Base-by-base conservation (phyloP, 2,888 invertebrate species). In the Coelinius sp. region DNA sequence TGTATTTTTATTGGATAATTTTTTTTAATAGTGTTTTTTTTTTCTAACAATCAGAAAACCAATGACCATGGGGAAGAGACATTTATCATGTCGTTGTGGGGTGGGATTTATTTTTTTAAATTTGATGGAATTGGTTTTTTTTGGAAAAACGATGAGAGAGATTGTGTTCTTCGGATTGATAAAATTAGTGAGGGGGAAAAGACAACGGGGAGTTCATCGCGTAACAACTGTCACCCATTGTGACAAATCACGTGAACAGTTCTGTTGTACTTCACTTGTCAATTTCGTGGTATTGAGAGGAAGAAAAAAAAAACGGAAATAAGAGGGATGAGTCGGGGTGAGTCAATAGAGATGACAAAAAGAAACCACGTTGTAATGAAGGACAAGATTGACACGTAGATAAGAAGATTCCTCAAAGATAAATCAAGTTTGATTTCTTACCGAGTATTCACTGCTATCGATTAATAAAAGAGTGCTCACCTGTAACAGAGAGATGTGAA, bases 401-500 rank as follows among this genome's bases (percentile, higher is more conserved):
- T 38, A 35, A 62, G 12, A 20, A 62, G 35, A 62, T 62, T 62
- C 14, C 53, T 25, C 1, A 14, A 27, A 62, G 24, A 10, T 12
- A 7, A 53, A 8, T 6, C 12, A 12, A 53, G 8, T 59, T 10
- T 20, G 0, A 35, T 22, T 63, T 38, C 62, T 22, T n/a, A 63
- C 62, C 62, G 8, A 12, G 17, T 6, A 14, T 12, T 22, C 6
- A 4, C 35, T 22, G 20, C 12, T n/a, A 20, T 38, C 12, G 17
- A 41, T 22, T 20, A 63, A 22, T 63, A 4, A n/a, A n/a, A 27
- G n/a, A 2, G n/a, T 49, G 2, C 69, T 69, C 24, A 69, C 69
- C 69, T 69, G 69, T 24, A 69, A 69, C 69, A 69, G 22, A 62
- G 46, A 63, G 24, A 63, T 12, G 7, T 41, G 2, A 31, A 22